A percentile compares a stretch with the other conserved stretches of the same genome.
Evolutionary conservation across 1,140 invertebrate species (phyloP).

Genomic region (Zaprionus taronus): DNA sequence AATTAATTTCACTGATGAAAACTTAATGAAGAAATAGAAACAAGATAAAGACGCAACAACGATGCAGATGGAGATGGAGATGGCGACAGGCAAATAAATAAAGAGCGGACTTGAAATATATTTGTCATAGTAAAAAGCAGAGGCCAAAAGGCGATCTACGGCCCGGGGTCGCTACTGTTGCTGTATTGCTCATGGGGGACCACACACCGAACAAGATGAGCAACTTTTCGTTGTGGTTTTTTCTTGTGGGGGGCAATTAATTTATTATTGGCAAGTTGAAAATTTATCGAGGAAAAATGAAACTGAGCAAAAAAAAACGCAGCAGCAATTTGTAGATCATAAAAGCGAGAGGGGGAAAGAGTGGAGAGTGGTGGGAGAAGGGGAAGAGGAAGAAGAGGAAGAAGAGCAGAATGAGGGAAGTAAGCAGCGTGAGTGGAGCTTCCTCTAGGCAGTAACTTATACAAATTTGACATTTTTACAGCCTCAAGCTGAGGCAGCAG

Average conservation of each 20-base stretch:
- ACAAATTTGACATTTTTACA: constrained; percentile 83
- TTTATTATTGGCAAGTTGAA: constrained; percentile 78
- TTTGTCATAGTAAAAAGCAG: constrained; percentile 81
- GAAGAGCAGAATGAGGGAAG: too few species aligned
- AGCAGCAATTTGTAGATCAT: constrained; percentile 78
- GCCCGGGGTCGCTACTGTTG: constrained; percentile 7
- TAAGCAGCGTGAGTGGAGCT: background rate
- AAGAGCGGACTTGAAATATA: constrained; percentile 74
- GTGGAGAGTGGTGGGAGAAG: background rate
- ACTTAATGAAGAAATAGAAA: constrained; percentile 83
- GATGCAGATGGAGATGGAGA: background rate
- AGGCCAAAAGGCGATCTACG: constrained; percentile 37
- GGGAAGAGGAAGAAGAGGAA: too few species aligned
- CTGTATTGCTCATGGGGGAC: constrained; percentile 37
- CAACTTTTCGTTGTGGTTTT: constrained; percentile 49
- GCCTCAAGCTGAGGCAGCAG: constrained; percentile 8
- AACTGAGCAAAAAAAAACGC: constrained; percentile 55
- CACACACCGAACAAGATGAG: constrained; percentile 66
- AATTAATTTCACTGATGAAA: constrained; percentile 82
- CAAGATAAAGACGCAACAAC: constrained; percentile 5
- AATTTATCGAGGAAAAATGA: constrained; percentile 66
- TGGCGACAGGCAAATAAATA: constrained; percentile 29
- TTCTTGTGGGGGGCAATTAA: constrained; percentile 71
- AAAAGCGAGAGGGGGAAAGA: constrained; percentile 31
- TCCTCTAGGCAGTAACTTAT: constrained; percentile 62